These are phyloP conservation scores for Pelagia noctiluca DNA, from an alignment of 30 jellyfish, hydroid and myxozoan species.

Conservation along the genomic window DNA sequence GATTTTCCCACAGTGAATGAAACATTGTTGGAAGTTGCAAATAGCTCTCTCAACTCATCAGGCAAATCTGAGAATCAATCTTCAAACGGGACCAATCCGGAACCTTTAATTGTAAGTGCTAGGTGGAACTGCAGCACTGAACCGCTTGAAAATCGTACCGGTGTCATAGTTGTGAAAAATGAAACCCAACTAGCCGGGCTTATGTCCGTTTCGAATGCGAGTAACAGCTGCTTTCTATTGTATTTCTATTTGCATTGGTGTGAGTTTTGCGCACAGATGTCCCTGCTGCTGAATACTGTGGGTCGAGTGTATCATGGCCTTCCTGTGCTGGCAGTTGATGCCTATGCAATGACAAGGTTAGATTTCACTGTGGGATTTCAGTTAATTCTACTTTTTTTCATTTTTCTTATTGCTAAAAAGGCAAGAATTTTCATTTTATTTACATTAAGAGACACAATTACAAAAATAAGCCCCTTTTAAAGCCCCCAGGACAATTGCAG, in stretches of 20 bases:
- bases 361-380: no score
- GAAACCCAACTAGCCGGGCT: constrained; percentile 39
- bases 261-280: constrained; percentile 58
- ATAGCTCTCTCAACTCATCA: no score
- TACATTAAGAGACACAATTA: no score
- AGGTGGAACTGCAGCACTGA: constrained; percentile 49
- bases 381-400: no score
- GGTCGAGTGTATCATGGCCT: constrained; percentile 44
- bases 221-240: constrained; percentile 47
- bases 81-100: no score
- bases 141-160: constrained; percentile 5
- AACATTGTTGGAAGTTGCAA: no score
- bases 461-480: no score
- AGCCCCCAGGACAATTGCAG: no score
- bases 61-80: no score
- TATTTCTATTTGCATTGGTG: constrained; percentile 62
- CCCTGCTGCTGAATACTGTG: constrained; percentile 33
- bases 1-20: no score
- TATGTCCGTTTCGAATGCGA: constrained; percentile 23
- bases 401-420: no score
- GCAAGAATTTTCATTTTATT: no score
- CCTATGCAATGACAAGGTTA: constrained; percentile 48
- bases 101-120: neutral
- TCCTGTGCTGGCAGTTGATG: constrained; percentile 60
- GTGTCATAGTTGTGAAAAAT: constrained; percentile 32